Evolutionary conservation across 2,888 invertebrate genomes (phyloP).

Genomic region (Geophilus truncorum): DNA sequence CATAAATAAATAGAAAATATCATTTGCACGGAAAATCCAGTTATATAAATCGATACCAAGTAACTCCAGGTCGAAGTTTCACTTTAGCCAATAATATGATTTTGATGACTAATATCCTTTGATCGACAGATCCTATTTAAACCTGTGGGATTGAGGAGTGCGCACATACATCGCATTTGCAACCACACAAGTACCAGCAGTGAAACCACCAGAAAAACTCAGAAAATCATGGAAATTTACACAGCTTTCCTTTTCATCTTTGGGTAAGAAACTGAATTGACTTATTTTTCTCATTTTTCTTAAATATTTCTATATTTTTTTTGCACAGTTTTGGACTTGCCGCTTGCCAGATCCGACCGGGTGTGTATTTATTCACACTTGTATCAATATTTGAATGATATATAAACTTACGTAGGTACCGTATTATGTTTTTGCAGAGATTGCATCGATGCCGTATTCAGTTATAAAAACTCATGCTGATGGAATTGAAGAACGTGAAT

Average conservation of each 20-base stretch:
- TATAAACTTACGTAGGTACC: background rate
- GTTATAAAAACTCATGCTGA: background rate
- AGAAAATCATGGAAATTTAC: too few species aligned
- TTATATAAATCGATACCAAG: background rate
- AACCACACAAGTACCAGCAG: too few species aligned
- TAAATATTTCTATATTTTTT: background rate
- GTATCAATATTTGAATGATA: background rate
- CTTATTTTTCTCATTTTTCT: background rate
- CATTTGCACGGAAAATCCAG: background rate
- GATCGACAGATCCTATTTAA: background rate
- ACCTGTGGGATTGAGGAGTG: background rate
- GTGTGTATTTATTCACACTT: background rate
- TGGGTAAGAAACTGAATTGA: background rate
- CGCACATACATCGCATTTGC: background rate
- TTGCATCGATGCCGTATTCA: background rate
- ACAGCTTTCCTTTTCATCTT: background rate
- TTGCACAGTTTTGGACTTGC: background rate
- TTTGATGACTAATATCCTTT: background rate
- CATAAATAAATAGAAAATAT: background rate
- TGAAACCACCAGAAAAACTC: background rate
- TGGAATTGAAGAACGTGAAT: constrained; percentile 22
- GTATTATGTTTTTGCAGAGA: background rate
- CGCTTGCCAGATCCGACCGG: background rate
- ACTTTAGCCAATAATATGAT: background rate
- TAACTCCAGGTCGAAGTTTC: background rate